A percentile compares a stretch with the other conserved stretches of the same genome.
Conservation (phyloP, 2,797 vertebrate genomes). For the Hyperoplus immaculatus region DNA sequence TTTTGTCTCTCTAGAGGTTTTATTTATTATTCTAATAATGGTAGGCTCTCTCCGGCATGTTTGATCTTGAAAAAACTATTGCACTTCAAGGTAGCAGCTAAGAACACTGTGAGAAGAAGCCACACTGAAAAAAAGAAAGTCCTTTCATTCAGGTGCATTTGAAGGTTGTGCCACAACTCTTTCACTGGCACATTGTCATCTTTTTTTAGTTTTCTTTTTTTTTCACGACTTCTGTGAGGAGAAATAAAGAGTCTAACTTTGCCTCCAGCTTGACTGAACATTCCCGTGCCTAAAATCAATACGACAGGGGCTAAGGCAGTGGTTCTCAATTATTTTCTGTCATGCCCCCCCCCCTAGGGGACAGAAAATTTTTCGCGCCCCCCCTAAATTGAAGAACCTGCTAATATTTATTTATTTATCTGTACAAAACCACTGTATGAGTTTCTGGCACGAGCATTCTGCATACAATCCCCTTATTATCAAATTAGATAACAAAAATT, state of each 20-base stretch:
- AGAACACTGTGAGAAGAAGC: conserved; percentile 30
- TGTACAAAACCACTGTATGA: too few relatives aligned
- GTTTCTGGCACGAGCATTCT: too few relatives aligned
- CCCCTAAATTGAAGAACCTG: too few relatives aligned
- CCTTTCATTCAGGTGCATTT: conserved; percentile 42
- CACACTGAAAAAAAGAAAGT: conserved; percentile 32
- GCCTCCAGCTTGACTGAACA: not conserved
- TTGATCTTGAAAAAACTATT: conserved; percentile 46
- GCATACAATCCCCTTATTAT: too few relatives aligned
- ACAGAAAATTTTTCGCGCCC: too few relatives aligned
- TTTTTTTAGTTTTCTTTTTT: not conserved
- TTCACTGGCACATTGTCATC: conserved; percentile 13
- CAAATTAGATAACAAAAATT: too few relatives aligned
- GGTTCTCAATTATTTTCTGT: too few relatives aligned
- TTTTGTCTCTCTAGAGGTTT: conserved; percentile 59
- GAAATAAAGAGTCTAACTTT: not conserved
- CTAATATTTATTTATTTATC: too few relatives aligned
- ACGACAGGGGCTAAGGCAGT: not conserved
- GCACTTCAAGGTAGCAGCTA: conserved; percentile 41
- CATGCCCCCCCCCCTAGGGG: too few relatives aligned
- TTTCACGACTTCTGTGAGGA: not conserved
- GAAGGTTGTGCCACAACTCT: conserved; percentile 37
- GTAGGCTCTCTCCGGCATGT: conserved; percentile 30
- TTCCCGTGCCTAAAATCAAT: not conserved
- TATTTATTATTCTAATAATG: conserved; percentile 17